These are phyloP conservation scores for Rhodophaea formosa DNA, from an alignment of 2,888 invertebrate species.

Conservation along the genomic window DNA sequence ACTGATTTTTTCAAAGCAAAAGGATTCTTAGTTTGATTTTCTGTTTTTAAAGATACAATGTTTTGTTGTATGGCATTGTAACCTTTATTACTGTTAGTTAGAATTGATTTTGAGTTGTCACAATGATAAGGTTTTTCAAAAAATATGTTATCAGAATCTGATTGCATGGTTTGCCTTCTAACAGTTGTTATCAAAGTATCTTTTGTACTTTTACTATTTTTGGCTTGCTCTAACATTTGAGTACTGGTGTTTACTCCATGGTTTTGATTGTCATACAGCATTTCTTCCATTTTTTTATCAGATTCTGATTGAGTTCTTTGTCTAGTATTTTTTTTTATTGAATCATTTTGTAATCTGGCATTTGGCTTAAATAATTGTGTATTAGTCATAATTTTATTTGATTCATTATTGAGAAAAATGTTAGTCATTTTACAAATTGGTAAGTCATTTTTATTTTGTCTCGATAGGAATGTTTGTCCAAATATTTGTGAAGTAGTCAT, in stretches of 20 bases:
- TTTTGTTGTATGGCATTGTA: not conserved
- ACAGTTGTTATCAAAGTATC: not conserved
- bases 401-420: not conserved
- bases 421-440: not conserved
- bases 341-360: not conserved
- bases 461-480: not conserved
- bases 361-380: not conserved
- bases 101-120: not conserved
- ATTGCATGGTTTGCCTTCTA: not conserved
- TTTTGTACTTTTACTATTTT: not conserved
- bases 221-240: not conserved
- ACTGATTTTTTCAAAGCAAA: not conserved
- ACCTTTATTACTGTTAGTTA: not conserved
- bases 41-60: not conserved
- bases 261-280: not conserved
- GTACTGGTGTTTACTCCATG: not conserved
- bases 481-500: constrained; percentile 2
- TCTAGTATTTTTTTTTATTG: not conserved
- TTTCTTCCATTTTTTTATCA: not conserved
- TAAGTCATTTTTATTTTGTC: not conserved
- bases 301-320: constrained; percentile 6
- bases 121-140: not conserved
- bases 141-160: not conserved
- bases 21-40: not conserved
- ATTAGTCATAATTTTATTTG: not conserved